These are phyloP conservation scores for Zhengitettix transpicula DNA, from an alignment of 2,888 invertebrate genomes.

Conservation along the genomic window DNA sequence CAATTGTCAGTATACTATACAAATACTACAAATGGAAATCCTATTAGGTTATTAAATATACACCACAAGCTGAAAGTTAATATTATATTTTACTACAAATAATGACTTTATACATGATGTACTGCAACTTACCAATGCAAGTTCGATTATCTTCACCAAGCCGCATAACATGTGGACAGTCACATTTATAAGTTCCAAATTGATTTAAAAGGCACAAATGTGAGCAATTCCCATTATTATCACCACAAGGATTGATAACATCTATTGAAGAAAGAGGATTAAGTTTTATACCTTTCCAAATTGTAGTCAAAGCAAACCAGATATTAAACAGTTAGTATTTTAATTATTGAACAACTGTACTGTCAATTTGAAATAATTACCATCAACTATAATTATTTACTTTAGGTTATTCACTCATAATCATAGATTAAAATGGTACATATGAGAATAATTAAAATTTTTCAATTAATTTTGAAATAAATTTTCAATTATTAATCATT, in stretches of 20 bases:
- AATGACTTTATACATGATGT: not conserved
- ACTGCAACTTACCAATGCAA: conserved; percentile 39
- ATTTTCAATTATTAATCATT: no score
- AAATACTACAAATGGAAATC: no score
- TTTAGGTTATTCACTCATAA: no score
- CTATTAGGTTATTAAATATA: no score
- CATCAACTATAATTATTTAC: not conserved
- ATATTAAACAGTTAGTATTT: not conserved
- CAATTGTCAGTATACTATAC: no score
- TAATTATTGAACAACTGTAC: not conserved
- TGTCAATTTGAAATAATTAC: not conserved
- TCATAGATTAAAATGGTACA: no score
- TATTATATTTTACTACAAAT: no score
- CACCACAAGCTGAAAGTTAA: no score
- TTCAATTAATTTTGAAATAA: no score
- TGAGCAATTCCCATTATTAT: conserved; percentile 58
- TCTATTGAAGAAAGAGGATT: conserved; percentile 14
- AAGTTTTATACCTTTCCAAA: no score
- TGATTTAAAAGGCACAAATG: conserved; percentile 63
- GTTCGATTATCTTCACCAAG: conserved; percentile 45
- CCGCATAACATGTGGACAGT: conserved; percentile 77
- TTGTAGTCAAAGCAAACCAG: not conserved
- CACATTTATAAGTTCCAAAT: conserved; percentile 48
- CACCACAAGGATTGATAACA: conserved; percentile 45
- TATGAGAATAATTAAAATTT: no score